A percentile compares a stretch with the other conserved stretches of the same genome.
Conservation (phyloP, 2,888 invertebrate genomes). For the Drosophila infuscata region DNA sequence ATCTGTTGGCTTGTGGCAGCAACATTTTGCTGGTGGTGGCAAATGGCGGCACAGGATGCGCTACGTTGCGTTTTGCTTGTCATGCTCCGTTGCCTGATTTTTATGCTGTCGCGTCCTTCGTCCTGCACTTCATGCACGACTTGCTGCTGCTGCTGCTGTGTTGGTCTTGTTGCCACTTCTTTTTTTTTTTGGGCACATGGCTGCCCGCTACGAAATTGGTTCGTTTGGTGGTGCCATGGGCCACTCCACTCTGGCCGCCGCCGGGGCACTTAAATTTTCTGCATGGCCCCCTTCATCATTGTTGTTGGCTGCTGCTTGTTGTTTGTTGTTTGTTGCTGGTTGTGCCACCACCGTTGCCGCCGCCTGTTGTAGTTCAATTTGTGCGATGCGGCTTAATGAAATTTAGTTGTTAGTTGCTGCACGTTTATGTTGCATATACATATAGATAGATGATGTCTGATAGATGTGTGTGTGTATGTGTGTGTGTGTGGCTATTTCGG, state of each 20-base stretch:
- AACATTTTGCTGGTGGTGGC: constrained; percentile 45
- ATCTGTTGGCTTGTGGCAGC: constrained; percentile 49
- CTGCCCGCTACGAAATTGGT: constrained; percentile 64
- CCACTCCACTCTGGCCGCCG: constrained; percentile 40
- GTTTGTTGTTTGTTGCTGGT: constrained; percentile 17
- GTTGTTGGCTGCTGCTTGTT: constrained; percentile 24
- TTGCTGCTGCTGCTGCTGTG: constrained; percentile 52
- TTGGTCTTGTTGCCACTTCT: constrained; percentile 24
- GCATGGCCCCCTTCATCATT: constrained; percentile 50
- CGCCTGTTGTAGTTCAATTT: constrained; percentile 75
- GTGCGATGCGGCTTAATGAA: constrained; percentile 78
- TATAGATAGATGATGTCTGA: constrained; percentile 46
- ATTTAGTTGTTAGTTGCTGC: constrained; percentile 80
- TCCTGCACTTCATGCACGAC: constrained; percentile 74
- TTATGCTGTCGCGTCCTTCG: constrained; percentile 52
- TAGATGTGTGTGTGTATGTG: constrained; percentile 34
- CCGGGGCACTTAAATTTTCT: constrained; percentile 75
- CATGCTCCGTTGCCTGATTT: constrained; percentile 79
- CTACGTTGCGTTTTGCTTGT: constrained; percentile 81
- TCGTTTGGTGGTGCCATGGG: constrained; percentile 50
- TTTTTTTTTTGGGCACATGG: constrained; percentile 44
- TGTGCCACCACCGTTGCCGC: constrained; percentile 13
- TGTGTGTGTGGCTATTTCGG: constrained; percentile 10
- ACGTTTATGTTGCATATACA: constrained; percentile 59
- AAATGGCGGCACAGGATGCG: constrained; percentile 68